Evolutionary conservation across 2,888 invertebrate species (phyloP).

Genomic region (Volucella bombylans): DNA sequence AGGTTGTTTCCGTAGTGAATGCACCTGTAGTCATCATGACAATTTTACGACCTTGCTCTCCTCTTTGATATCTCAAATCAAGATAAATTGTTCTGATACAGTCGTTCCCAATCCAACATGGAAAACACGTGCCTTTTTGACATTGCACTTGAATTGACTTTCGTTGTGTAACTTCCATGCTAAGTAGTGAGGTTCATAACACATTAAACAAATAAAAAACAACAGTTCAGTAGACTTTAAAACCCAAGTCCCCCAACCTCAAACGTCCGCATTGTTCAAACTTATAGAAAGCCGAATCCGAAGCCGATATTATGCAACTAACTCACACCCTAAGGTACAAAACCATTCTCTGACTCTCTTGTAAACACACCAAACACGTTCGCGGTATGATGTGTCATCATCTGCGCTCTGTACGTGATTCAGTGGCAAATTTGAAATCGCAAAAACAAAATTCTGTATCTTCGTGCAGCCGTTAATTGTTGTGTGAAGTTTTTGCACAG

Average conservation of each 20-base stretch:
- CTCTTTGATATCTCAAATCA: too few species aligned
- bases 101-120: background rate
- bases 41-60: too few species aligned
- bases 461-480: constrained; percentile 5
- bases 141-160: constrained; percentile 48
- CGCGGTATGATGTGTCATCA: background rate
- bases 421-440: background rate
- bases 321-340: background rate
- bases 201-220: constrained; percentile 20
- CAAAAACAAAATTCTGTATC: background rate
- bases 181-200: constrained; percentile 23
- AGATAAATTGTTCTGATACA: too few species aligned
- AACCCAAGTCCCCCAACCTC: background rate
- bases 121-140: constrained; percentile 44
- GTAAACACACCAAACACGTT: constrained; percentile 32
- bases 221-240: constrained; percentile 3
- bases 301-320: background rate
- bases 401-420: constrained; percentile 34
- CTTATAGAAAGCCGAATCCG: background rate
- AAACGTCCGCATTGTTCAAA: background rate
- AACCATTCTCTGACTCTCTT: constrained; percentile 33
- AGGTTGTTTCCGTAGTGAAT: too few species aligned
- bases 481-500: background rate
- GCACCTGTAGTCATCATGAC: too few species aligned
- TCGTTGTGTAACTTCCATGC: background rate